Conservation (phyloP, 1,140 invertebrate genomes). For the Achroia grisella region DNA sequence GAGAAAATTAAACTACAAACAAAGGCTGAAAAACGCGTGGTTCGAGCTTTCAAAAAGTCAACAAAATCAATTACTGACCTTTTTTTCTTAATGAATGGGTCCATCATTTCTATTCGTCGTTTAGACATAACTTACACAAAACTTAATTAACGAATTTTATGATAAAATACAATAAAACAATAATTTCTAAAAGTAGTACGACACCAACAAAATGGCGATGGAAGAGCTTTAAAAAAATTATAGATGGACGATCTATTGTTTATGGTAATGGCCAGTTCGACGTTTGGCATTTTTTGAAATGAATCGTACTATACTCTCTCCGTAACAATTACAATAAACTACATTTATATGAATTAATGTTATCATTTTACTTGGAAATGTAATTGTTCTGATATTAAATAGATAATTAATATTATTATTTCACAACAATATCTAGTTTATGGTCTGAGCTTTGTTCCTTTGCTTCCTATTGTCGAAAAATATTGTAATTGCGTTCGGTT, state of each 20-base stretch:
- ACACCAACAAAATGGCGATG: slow-evolving; percentile 54
- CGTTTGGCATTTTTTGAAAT: no score
- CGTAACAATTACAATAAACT: no score
- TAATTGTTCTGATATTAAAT: no score
- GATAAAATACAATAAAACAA: slow-evolving; percentile 29
- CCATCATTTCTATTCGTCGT: slow-evolving; percentile 86
- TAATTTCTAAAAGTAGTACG: slow-evolving; percentile 22
- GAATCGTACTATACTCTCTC: no score
- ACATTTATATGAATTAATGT: no score
- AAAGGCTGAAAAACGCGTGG: slow-evolving; percentile 24
- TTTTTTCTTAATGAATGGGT: slow-evolving; percentile 86
- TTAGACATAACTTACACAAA: slow-evolving; percentile 79
- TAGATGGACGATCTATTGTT: not conserved
- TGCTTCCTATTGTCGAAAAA: no score
- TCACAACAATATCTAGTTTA: no score
- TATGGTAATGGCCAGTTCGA: no score
- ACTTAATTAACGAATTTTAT: slow-evolving; percentile 20
- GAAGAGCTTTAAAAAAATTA: slow-evolving; percentile 5
- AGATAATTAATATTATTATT: no score
- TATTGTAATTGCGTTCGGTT: no score
- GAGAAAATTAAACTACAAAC: not conserved
- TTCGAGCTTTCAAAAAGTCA: not conserved
- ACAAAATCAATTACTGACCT: slow-evolving; percentile 73
- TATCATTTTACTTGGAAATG: no score
- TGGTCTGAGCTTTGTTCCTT: no score